A percentile compares a stretch with the other conserved stretches of the same genome.
phyloP scores from a whole-genome alignment of 2,888 invertebrate species.

The Elegia similella region DNA sequence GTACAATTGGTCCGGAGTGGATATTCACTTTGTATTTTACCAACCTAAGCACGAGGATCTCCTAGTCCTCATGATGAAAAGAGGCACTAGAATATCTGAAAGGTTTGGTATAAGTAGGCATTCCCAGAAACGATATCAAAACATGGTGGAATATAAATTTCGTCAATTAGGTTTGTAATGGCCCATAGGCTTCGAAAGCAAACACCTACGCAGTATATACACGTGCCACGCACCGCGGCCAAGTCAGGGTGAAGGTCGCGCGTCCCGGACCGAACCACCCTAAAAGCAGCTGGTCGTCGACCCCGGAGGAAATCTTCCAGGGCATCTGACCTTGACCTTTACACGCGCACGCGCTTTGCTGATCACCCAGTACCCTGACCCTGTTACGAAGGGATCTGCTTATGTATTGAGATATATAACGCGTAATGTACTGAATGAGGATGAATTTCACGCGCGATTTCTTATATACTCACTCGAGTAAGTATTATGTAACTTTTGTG shows the following conservation, averaged over 20 bases:
- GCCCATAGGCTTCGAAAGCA: slow-evolving; percentile 31
- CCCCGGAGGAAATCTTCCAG: slow-evolving; percentile 77
- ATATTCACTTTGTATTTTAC: too few species aligned
- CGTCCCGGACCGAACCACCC: slow-evolving; percentile 63
- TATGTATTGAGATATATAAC: slow-evolving; percentile 41
- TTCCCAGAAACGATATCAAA: neutral
- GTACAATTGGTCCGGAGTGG: too few species aligned
- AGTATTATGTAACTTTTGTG: neutral
- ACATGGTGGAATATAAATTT: neutral
- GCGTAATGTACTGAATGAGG: slow-evolving; percentile 11
- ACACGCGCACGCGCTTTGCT: slow-evolving; percentile 73
- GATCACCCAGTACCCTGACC: slow-evolving; percentile 74
- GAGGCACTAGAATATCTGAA: too few species aligned
- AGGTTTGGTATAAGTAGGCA: neutral
- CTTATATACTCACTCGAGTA: slow-evolving; percentile 1
- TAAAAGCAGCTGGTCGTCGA: slow-evolving; percentile 71
- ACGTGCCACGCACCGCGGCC: slow-evolving; percentile 63
- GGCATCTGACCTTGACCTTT: slow-evolving; percentile 76
- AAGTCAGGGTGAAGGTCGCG: slow-evolving; percentile 68
- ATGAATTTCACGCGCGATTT: slow-evolving; percentile 14
- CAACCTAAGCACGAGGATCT: too few species aligned
- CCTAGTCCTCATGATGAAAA: too few species aligned
- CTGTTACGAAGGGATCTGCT: slow-evolving; percentile 62
- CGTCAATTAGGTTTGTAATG: slow-evolving; percentile 28
- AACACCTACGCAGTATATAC: slow-evolving; percentile 61